Conservation (phyloP, 2,888 invertebrate genomes). For the Spatulosminthurus flaviceps region DNA sequence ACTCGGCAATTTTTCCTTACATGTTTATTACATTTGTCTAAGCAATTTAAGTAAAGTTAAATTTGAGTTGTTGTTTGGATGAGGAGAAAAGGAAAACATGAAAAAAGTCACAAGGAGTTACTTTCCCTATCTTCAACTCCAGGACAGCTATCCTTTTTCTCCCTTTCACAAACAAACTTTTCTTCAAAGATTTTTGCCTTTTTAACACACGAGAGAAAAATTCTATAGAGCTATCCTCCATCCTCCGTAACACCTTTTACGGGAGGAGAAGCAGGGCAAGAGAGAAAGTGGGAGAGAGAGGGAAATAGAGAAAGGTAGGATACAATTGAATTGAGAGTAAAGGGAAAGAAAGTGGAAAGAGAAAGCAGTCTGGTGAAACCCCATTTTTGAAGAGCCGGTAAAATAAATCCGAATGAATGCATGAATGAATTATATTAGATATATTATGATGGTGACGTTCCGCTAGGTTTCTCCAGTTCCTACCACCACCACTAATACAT, state of each 20-base stretch:
- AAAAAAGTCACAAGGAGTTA: not conserved
- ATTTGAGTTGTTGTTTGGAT: conserved; percentile 26
- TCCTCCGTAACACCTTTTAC: too few species aligned
- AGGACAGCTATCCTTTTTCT: not conserved
- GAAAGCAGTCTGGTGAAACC: conserved; percentile 26
- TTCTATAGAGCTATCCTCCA: too few species aligned
- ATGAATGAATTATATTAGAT: conserved; percentile 43
- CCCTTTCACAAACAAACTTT: conserved; percentile 1
- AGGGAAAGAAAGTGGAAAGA: not conserved
- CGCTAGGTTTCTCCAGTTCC: not conserved
- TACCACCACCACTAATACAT: conserved; percentile 5
- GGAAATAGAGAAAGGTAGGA: not conserved
- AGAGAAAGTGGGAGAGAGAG: conserved; percentile 4
- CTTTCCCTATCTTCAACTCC: not conserved
- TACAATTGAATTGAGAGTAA: conserved; percentile 2
- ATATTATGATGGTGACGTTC: conserved; percentile 37
- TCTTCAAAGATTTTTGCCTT: not conserved
- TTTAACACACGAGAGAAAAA: not conserved
- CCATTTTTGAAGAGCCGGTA: conserved; percentile 42
- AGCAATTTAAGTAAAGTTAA: conserved; percentile 34
- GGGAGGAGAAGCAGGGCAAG: too few species aligned
- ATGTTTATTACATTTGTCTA: conserved; percentile 14
- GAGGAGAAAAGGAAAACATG: not conserved
- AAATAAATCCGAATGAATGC: conserved; percentile 44
- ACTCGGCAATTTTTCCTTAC: not conserved